Base-by-base conservation (phyloP, 2,888 invertebrate genomes). In the Cryptocheilus praepositus region DNA sequence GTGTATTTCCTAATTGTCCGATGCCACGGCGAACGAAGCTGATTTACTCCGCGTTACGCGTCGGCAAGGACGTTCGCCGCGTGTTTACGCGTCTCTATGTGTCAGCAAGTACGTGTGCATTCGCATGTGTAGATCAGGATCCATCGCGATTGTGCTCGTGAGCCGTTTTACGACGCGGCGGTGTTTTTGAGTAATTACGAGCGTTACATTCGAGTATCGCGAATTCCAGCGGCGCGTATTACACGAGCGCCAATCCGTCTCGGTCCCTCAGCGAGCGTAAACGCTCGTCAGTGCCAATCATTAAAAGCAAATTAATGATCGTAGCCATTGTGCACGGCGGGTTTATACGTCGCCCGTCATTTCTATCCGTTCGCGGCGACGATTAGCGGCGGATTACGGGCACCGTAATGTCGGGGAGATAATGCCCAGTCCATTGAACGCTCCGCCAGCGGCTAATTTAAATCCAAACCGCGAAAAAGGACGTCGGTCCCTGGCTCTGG, bases 311-410 rank as follows among this genome's bases (percentile, higher is more conserved):
- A 82, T 82, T 77, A 83, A 81, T 74, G 79, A 76, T 70, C 68
- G 54, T 56, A 57, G 52, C 61, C 67, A 69, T 69, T 74, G 70
- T 60, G 60, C 66, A 52, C 58, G 36, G 4, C 11, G 36, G 36
- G 66, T 70, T 73, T 73, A 64, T 63, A 59, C 68, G 76, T 72
- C 54, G 67, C 70, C 72, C 69, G 72, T 74, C 70, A 63, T 21
- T 18, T 16, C 57, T 58, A 46, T 58, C 22, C 46, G 46, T 21
- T 21, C 52, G 52, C 64, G 63, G 74, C 69, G 80, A 77, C 80
- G 83, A 83, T 84, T 85, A 81, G 73, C 70, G 70, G 68, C 67
- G 80, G 75, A 78, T 81, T 78, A 77, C 67, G 62, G 54, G 53
- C 55, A 57, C 69, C 65, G 65, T 69, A 65, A 76, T 75, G 79